A percentile compares a stretch with the other conserved stretches of the same genome.
Conservation (phyloP, 1,140 invertebrate species). For the Rhopalosiphum maidis region DNA sequence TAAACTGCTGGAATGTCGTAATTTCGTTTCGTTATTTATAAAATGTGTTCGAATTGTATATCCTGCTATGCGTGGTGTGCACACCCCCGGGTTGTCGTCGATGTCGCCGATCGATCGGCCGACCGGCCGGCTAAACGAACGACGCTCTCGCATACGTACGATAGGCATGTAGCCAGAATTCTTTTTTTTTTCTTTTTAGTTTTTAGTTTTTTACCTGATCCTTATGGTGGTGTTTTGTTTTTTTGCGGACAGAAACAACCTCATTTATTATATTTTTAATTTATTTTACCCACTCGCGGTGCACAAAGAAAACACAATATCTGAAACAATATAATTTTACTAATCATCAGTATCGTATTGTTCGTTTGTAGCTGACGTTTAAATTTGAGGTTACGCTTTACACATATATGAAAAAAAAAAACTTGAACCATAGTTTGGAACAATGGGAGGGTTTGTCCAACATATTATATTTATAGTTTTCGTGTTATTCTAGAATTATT, state of each 20-base stretch:
- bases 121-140: background rate
- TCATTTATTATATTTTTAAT: background rate
- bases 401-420: too few relatives aligned
- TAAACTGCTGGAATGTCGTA: constrained; percentile 22
- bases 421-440: too few relatives aligned
- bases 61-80: background rate
- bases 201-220: background rate
- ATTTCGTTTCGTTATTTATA: constrained; percentile 28
- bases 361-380: background rate
- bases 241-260: background rate
- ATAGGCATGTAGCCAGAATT: background rate
- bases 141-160: background rate
- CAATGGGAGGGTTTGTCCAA: background rate
- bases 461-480: background rate
- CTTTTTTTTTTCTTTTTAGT: background rate
- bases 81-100: background rate
- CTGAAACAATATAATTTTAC: background rate
- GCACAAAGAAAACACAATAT: too few relatives aligned
- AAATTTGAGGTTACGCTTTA: background rate
- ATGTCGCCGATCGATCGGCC: background rate
- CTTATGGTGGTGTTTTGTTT: background rate
- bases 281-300: too few relatives aligned
- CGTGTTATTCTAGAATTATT: too few relatives aligned
- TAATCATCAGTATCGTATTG: background rate
- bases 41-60: constrained; percentile 11